phyloP scores from a whole-genome alignment of 2,888 invertebrate genomes.

The Gryllus longicercus region DNA sequence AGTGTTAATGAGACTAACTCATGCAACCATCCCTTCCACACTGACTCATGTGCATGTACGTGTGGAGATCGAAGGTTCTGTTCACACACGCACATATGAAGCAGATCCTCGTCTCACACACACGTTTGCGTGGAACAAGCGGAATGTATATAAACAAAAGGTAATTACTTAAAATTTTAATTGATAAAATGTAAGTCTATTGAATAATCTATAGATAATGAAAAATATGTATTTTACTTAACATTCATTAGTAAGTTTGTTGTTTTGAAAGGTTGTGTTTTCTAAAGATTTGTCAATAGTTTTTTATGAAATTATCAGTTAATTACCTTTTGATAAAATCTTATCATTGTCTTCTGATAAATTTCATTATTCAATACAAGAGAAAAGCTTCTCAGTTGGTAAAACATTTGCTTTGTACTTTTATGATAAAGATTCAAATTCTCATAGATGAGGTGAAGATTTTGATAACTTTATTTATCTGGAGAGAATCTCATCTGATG shows the following conservation, averaged over 20 bases:
- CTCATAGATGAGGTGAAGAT: too few relatives aligned
- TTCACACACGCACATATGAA: conserved; percentile 89
- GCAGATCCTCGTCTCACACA: conserved; percentile 93
- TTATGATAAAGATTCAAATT: too few relatives aligned
- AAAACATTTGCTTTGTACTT: too few relatives aligned
- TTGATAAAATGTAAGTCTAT: neutral
- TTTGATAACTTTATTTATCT: too few relatives aligned
- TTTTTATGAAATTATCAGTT: too few relatives aligned
- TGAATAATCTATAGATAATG: neutral
- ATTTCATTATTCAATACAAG: too few relatives aligned
- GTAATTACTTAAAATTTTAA: conserved; percentile 46
- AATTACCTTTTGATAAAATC: too few relatives aligned
- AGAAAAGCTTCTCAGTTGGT: too few relatives aligned
- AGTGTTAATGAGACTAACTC: conserved; percentile 84
- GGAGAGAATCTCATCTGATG: too few relatives aligned
- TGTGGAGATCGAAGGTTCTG: conserved; percentile 88
- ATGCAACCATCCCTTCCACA: conserved; percentile 71
- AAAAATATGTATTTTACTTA: neutral
- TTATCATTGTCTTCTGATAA: too few relatives aligned
- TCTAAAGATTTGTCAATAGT: too few relatives aligned
- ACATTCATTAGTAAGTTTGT: neutral
- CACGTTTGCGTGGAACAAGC: conserved; percentile 96
- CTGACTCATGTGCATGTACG: conserved; percentile 86
- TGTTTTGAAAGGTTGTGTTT: neutral
- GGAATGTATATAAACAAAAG: conserved; percentile 96